Conservation (phyloP, 2,113 vertebrate species). For the Monarcha castaneiventris region DNA sequence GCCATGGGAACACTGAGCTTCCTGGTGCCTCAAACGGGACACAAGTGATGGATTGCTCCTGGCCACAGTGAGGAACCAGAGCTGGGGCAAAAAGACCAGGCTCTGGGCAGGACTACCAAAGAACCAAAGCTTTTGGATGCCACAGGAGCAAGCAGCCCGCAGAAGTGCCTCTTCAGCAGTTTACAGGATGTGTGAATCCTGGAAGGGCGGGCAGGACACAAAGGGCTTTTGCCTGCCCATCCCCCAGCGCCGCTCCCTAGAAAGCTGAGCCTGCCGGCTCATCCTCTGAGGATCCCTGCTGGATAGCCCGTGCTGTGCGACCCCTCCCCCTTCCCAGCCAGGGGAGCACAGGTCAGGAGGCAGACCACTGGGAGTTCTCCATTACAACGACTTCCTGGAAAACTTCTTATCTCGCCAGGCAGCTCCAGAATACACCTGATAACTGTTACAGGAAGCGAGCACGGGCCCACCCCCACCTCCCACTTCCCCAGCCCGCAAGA, state of each 20-base stretch:
- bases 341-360: conserved; percentile 31
- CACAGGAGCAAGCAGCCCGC: background rate
- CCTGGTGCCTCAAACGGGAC: background rate
- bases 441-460: conserved; percentile 54
- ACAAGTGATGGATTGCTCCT: background rate
- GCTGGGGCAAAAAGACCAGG: background rate
- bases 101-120: background rate
- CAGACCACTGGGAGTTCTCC: conserved; percentile 79
- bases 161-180: background rate
- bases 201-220: background rate
- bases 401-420: conserved; percentile 77
- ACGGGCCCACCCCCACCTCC: background rate
- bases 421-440: conserved; percentile 69
- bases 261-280: background rate
- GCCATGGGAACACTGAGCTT: background rate
- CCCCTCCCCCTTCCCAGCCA: conserved; percentile 50
- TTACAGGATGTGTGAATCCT: background rate
- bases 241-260: background rate
- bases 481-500: background rate
- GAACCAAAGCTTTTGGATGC: background rate
- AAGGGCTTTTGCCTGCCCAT: background rate
- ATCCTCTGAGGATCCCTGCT: background rate
- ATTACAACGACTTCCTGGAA: conserved; percentile 83
- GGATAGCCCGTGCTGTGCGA: background rate
- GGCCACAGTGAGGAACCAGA: background rate